phyloP scores from a whole-genome alignment of 2,113 vertebrate genomes.

The Pteropus alecto region DNA sequence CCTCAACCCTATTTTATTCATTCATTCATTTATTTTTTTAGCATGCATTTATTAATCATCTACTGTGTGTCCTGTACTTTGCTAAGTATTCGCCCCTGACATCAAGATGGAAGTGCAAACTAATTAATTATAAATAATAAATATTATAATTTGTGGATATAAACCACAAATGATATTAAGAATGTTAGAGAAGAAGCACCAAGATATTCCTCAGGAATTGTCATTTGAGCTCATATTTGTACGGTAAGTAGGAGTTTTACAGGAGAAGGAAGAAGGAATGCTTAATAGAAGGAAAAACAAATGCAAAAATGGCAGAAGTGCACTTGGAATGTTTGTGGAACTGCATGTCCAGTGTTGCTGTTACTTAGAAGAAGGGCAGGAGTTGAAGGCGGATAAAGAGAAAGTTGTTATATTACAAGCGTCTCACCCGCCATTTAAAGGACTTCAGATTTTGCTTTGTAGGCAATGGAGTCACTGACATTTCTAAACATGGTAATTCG shows the following conservation, averaged over 20 bases:
- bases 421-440: background rate
- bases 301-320: background rate
- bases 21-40: background rate
- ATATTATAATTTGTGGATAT: background rate
- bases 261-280: background rate
- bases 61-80: background rate
- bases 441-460: background rate
- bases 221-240: background rate
- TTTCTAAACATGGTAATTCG: background rate
- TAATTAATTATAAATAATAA: background rate
- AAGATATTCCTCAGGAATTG: background rate
- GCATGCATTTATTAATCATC: background rate
- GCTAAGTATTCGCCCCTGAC: background rate
- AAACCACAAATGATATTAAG: background rate
- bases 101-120: background rate
- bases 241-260: background rate
- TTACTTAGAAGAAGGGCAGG: background rate
- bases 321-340: background rate
- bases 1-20: background rate
- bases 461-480: background rate
- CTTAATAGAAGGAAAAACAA: background rate
- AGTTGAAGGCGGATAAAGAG: background rate
- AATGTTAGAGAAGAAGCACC: background rate
- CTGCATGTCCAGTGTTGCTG: background rate
- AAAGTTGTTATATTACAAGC: background rate